These are phyloP conservation scores for Chloroceryle aenea DNA, from an alignment of 2,113 vertebrate species.

Conservation along the genomic window DNA sequence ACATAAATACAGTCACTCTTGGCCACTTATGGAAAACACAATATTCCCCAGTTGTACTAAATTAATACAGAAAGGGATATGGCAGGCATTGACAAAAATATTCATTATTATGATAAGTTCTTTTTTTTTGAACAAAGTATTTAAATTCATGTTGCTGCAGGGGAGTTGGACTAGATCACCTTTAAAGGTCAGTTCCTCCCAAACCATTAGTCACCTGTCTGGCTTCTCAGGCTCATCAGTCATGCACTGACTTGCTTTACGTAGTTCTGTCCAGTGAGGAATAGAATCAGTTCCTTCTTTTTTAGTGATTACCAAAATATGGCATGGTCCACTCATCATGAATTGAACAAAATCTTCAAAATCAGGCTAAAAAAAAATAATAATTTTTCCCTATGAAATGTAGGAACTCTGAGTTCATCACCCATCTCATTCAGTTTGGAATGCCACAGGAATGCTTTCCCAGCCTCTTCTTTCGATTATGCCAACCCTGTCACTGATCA, in stretches of 20 bases:
- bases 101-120: background rate
- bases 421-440: background rate
- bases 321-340: slow-evolving; percentile 66
- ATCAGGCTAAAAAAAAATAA: slow-evolving; percentile 70
- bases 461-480: background rate
- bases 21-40: background rate
- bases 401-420: background rate
- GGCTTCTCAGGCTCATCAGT: background rate
- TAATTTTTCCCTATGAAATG: background rate
- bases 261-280: slow-evolving; percentile 33
- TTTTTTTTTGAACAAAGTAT: background rate
- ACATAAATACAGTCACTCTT: background rate
- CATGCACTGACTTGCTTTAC: accelerated
- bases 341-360: slow-evolving; percentile 74
- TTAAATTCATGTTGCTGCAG: background rate
- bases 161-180: background rate
- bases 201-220: background rate
- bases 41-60: background rate
- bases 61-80: background rate
- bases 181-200: background rate
- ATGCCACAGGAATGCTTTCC: background rate
- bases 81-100: background rate
- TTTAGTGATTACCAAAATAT: slow-evolving; percentile 60
- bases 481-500: background rate
- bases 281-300: background rate